Percentiles rank a stretch among this genome's conserved stretches.
These are phyloP conservation scores for Crypturellus undulatus DNA, from an alignment of 2,113 vertebrate genomes.

Conservation along the genomic window DNA sequence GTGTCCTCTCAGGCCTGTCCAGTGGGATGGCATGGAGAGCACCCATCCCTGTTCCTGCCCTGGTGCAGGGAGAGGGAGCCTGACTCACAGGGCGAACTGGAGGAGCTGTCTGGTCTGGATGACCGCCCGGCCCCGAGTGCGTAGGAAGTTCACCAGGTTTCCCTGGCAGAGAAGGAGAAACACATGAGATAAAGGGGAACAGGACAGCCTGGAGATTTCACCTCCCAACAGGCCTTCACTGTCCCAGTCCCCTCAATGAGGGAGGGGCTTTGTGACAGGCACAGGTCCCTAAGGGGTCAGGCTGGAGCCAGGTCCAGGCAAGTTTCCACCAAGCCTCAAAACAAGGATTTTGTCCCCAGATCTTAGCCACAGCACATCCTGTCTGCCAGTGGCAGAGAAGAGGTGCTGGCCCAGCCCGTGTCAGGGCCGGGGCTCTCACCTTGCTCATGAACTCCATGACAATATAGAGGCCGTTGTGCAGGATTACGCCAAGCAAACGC, in stretches of 20 bases:
- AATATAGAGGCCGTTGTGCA: conserved; percentile 90
- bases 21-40: not conserved
- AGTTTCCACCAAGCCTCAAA: not conserved
- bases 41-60: not conserved
- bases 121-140: conserved; percentile 84
- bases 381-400: not conserved
- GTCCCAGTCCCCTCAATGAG: rapidly evolving
- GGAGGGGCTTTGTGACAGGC: not conserved
- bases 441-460: conserved; percentile 94
- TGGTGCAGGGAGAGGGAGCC: not conserved
- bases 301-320: not conserved
- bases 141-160: conserved; percentile 91
- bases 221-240: not conserved
- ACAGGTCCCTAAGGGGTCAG: not conserved
- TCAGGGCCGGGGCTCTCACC: conserved; percentile 69
- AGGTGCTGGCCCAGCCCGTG: not conserved
- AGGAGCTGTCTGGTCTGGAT: conserved; percentile 81
- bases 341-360: not conserved
- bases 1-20: not conserved
- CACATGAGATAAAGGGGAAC: rapidly evolving
- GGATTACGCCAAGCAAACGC: conserved; percentile 87
- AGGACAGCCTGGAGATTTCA: not conserved
- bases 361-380: rapidly evolving
- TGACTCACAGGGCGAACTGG: conserved; percentile 87
- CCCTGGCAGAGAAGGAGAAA: conserved; percentile 76